These are phyloP conservation scores for Eidolon dupreanum DNA, from an alignment of 2,797 vertebrate genomes.

Conservation along the genomic window DNA sequence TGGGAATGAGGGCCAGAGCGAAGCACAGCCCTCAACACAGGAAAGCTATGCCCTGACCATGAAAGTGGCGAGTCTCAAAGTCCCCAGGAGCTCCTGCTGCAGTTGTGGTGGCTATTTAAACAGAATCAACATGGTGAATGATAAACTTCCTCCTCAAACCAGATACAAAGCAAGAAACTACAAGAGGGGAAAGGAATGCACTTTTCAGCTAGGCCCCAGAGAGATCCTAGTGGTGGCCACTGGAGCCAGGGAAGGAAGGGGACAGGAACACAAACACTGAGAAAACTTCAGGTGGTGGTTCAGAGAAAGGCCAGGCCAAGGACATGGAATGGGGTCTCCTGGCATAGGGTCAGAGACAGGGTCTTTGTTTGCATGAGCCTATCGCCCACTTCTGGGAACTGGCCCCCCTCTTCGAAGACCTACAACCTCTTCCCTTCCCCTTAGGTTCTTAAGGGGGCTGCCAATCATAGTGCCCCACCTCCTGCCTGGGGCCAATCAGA, in stretches of 20 bases:
- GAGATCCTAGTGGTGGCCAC: not conserved
- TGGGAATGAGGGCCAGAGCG: not conserved
- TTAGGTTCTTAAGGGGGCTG: not conserved
- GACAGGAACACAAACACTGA: not conserved
- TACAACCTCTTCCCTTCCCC: too few species aligned
- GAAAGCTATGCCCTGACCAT: not conserved
- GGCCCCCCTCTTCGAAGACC: not conserved
- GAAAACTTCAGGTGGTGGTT: not conserved
- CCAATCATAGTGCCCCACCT: not conserved
- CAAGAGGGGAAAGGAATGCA: too few species aligned
- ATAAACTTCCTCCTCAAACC: not conserved
- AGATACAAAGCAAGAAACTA: not conserved
- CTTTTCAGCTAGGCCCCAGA: not conserved
- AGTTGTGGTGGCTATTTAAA: not conserved
- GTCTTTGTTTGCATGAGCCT: not conserved
- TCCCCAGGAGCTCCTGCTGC: not conserved
- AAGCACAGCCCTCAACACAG: not conserved
- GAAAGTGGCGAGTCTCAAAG: not conserved
- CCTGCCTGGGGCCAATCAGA: not conserved
- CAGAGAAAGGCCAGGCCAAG: not conserved
- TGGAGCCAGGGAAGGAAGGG: not conserved
- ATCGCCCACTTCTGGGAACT: not conserved
- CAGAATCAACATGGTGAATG: not conserved
- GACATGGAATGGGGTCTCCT: not conserved
- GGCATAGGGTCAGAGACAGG: not conserved